phyloP scores from a whole-genome alignment of 1,140 invertebrate species.

The Meloidogyne chitwoodi region DNA sequence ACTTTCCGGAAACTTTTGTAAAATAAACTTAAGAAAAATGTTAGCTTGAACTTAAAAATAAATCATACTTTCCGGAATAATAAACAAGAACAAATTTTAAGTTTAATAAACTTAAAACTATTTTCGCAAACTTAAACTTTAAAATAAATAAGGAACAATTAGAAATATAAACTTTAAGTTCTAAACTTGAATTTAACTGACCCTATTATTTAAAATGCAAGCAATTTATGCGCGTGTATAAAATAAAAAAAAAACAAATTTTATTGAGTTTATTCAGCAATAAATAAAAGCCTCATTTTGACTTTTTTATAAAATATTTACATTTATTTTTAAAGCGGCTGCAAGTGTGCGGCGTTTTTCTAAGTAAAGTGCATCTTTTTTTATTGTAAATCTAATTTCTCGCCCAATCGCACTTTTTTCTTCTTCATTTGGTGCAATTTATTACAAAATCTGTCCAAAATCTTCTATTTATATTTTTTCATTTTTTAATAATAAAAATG shows the following conservation, averaged over 20 bases:
- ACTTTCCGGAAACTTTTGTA: no score
- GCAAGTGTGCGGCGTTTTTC: no score
- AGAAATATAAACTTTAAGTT: no score
- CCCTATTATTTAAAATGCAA: neutral
- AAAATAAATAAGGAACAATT: no score
- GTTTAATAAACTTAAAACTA: no score
- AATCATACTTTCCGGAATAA: no score
- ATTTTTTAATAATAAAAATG: neutral
- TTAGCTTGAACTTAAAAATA: no score
- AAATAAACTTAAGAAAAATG: no score
- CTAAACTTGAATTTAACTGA: no score
- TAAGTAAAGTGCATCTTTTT: neutral
- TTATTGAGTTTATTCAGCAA: neutral
- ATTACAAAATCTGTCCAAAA: neutral
- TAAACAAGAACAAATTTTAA: no score
- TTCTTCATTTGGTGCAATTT: neutral
- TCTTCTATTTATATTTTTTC: neutral
- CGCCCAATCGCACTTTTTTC: neutral
- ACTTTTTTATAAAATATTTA: neutral
- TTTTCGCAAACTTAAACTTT: no score
- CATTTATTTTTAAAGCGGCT: neutral
- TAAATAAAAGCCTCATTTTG: neutral
- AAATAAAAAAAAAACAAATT: neutral
- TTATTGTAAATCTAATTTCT: neutral
- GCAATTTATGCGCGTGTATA: neutral